Percentiles rank a stretch among this genome's conserved stretches.
Conservation (phyloP, 2,888 invertebrate genomes). For the Sceliomorpha sp. region DNA sequence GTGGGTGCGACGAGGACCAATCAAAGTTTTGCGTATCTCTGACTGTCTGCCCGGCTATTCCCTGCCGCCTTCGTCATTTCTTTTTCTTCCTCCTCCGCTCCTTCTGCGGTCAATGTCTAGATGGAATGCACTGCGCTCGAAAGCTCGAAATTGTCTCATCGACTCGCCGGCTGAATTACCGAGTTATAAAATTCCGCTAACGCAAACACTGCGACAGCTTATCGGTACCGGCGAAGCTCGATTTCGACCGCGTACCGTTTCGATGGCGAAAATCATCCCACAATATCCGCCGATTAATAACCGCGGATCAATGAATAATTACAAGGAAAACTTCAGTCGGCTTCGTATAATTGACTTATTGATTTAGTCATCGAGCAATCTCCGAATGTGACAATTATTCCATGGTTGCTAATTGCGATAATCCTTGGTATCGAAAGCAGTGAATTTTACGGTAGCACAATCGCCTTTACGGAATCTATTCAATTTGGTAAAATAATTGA, state of each 20-base stretch:
- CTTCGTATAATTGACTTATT: too few species aligned
- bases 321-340: too few species aligned
- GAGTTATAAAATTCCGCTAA: conserved; percentile 1
- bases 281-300: too few species aligned
- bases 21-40: conserved; percentile 61
- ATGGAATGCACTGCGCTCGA: conserved; percentile 32
- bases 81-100: conserved; percentile 39
- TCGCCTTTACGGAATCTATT: conserved; percentile 15
- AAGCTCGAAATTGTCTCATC: conserved; percentile 5
- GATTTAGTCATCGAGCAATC: too few species aligned
- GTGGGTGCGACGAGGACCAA: conserved; percentile 57
- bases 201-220: neutral
- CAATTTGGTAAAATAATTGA: conserved; percentile 36
- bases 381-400: too few species aligned
- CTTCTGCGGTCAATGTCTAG: conserved; percentile 31
- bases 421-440: too few species aligned
- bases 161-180: conserved; percentile 1
- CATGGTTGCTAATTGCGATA: too few species aligned
- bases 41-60: conserved; percentile 43
- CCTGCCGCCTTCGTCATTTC: conserved; percentile 23
- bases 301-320: too few species aligned
- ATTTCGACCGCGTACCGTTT: too few species aligned
- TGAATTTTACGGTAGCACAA: conserved; percentile 17
- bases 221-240: too few species aligned
- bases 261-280: too few species aligned